Base-by-base conservation (phyloP, 2,888 invertebrate species). In the Griposia aprilina region DNA sequence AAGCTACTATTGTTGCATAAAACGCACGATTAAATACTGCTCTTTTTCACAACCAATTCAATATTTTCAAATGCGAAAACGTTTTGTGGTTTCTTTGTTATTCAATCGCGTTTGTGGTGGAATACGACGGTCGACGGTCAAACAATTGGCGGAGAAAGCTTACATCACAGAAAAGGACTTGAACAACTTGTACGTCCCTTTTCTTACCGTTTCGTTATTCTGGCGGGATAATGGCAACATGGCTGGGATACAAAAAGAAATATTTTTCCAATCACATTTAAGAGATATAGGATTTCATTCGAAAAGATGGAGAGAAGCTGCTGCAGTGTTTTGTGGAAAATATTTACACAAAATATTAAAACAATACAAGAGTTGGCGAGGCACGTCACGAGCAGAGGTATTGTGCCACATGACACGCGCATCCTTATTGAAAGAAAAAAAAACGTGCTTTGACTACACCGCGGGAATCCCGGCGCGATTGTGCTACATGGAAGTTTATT, bases 91-190 rank as follows among this genome's bases (percentile, higher is more conserved):
- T 83, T 74, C 71, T 81, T 85, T 80, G 72, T 74, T 70, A 83
- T 81, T 80, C 68, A 85, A 83, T 83, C 55, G 67, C 74, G 77
- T 86, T 81, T 81, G 82, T 77, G 71, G 71, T 20, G 36, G 78
- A 55, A 71, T 76, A 74, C 76, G 70, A 48, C 75, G 76, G 81
- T 83, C 80, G 69, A 60, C 80, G 80, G 80, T 83, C 82, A 82
- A 81, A 88, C 83, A 86, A 87, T 86, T 60, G 59, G 17, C 76
- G 70, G 65, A 70, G 80, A 78, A 87, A 88, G 83, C 84, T 86
- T 81, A 81, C 87, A 83, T 86, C 71, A 83, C 76, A 69, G 76
- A 78, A 84, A 87, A 80, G 69, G 77, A 75, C 71, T 84, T 76
- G 79, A 78, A 83, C 76, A 81, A 77, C 76, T 80, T 81, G 79